Conservation (phyloP, 2,797 vertebrate genomes). For the Scolopax rusticola region DNA sequence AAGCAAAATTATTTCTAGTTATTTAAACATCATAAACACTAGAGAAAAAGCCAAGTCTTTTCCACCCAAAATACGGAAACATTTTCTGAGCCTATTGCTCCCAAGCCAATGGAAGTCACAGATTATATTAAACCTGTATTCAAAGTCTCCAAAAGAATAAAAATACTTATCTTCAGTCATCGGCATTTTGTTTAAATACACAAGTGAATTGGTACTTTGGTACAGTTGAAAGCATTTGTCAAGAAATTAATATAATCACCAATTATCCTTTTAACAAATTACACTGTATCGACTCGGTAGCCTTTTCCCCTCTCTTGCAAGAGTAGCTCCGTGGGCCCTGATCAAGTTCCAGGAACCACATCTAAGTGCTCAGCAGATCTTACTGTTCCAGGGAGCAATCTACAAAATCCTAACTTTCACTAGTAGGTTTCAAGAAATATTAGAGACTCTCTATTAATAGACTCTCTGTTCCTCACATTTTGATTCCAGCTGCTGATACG, state of each 20-base stretch:
- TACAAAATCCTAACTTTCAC: not conserved
- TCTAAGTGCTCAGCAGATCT: not conserved
- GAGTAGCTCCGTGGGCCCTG: not conserved
- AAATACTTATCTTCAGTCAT: not conserved
- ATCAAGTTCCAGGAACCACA: not conserved
- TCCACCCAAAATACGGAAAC: not conserved
- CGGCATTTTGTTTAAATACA: not conserved
- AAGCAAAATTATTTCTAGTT: not conserved
- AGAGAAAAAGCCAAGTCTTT: not conserved
- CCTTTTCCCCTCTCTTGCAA: not conserved
- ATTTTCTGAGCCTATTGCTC: not conserved
- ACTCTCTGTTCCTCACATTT: not conserved
- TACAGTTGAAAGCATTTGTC: not conserved
- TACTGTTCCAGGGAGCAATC: not conserved
- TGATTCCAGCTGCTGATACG: not conserved
- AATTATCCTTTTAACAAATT: not conserved
- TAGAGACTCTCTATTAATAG: not conserved
- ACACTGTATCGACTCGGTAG: not conserved
- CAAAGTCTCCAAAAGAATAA: not conserved
- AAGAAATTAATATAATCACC: not conserved
- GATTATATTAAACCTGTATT: not conserved
- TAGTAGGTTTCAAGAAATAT: not conserved
- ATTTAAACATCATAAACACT: not conserved
- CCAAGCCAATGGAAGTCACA: not conserved
- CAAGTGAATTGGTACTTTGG: not conserved